A percentile compares a stretch with the other conserved stretches of the same genome.
These are phyloP conservation scores for Orchesellides sinensis DNA, from an alignment of 2,888 invertebrate species.

Conservation along the genomic window DNA sequence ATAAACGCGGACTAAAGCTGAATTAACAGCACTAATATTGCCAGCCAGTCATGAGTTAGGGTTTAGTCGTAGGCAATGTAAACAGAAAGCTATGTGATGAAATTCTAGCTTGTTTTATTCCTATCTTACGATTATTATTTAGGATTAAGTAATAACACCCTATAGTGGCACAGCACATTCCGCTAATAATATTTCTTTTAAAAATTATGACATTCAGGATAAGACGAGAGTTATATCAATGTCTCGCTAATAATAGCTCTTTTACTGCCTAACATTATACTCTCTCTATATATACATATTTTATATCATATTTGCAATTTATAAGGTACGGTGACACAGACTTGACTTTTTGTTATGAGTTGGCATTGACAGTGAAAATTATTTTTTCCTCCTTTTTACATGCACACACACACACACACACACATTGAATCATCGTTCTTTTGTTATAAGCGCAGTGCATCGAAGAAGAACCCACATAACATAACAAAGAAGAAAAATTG, in stretches of 20 bases:
- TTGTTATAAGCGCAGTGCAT: not conserved
- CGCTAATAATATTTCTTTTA: not conserved
- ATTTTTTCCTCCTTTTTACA: not conserved
- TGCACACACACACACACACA: too few species aligned
- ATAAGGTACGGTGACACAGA: too few species aligned
- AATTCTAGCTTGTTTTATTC: too few species aligned
- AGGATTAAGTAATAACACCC: not conserved
- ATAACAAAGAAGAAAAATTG: not conserved
- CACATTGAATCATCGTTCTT: not conserved
- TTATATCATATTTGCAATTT: too few species aligned
- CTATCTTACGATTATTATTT: too few species aligned
- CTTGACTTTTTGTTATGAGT: not conserved
- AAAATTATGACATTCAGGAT: conserved; percentile 1
- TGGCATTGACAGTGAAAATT: conserved; percentile 17
- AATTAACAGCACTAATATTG: too few species aligned
- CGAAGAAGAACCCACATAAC: not conserved
- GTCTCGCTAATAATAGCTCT: not conserved
- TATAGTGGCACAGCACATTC: conserved; percentile 3
- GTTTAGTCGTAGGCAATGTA: too few species aligned
- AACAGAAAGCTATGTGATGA: too few species aligned
- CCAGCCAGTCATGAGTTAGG: too few species aligned
- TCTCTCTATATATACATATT: too few species aligned
- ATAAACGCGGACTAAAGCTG: too few species aligned
- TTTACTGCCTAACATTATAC: too few species aligned
- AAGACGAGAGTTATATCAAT: not conserved